Evolutionary conservation across 2,113 vertebrate species (phyloP), one percentile per base, ranked within the genome.

Genomic region (Ameiurus melas): DNA sequence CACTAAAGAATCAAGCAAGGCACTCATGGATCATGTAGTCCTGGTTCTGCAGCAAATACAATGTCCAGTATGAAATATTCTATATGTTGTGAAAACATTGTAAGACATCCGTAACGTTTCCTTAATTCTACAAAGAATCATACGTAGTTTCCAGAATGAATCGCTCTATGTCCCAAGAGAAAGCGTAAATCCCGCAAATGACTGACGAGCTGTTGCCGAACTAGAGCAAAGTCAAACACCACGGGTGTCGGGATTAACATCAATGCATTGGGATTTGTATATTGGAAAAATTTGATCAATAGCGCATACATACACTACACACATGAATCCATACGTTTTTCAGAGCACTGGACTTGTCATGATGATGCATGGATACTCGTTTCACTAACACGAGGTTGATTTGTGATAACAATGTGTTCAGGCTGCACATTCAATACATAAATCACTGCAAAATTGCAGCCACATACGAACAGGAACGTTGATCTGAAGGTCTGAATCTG

Each of bases 351-450:
- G 58, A 89, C 86, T 90, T 94, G 93, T 93, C 92, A 92, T 68
- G 89, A 89, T 94, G 93, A 94, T 94, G 92, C 92, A 93, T 93
- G 85, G 90, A 82, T 57, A 64, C 73, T 47, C 16, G 55, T 82
- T 66, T 86, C 84, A 75, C 88, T 89, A 84, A 87, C 83, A 91
- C 89, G 70, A 83, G 88, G 86, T 93, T 90, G 13, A 91, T 93
- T 93, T 93, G 88, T 91, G 92, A 92, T 90, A 92, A 88, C 91
- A 91, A 92, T 91, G 92, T 93, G 90, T 88, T 81, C 58, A 12
- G 79, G 90, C 30, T 68, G 90, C 53, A 91, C 12, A 60, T 90
- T 90, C 75, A 89, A 82, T 78, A 53, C 84, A 82, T 88, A 79
- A 86, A 88, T 89, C 82, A 90, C 58, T 20, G 78, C 78, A 79